phyloP scores from a whole-genome alignment of 2,888 invertebrate genomes.

The Ochropacha duplaris region DNA sequence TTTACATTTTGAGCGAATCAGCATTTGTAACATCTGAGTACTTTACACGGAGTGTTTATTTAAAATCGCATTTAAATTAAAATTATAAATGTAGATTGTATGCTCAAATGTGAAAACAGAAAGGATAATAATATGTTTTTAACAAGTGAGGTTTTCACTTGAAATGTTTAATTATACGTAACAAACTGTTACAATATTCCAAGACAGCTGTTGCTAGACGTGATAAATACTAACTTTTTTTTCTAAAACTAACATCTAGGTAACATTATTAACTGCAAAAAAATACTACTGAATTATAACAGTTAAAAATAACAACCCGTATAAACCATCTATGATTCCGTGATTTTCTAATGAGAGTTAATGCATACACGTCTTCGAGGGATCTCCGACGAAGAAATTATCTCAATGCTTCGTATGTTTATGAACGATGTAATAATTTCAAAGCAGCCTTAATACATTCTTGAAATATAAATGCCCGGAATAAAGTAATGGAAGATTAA shows the following conservation, averaged over 20 bases:
- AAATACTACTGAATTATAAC: too few relatives aligned
- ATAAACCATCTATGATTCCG: background rate
- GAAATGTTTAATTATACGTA: too few relatives aligned
- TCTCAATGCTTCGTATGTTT: background rate
- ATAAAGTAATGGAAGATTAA: background rate
- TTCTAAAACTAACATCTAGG: too few relatives aligned
- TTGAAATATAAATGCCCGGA: background rate
- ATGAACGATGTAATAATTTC: background rate
- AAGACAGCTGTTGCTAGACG: too few relatives aligned
- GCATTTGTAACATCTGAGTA: slow-evolving; percentile 2
- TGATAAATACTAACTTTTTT: too few relatives aligned
- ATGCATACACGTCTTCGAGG: slow-evolving; percentile 3
- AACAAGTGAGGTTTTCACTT: background rate
- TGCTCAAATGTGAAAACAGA: background rate
- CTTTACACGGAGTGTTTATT: slow-evolving; percentile 1
- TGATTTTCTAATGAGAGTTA: slow-evolving; percentile 7
- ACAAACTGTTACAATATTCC: too few relatives aligned
- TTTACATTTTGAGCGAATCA: slow-evolving; percentile 27
- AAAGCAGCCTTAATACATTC: background rate
- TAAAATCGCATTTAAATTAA: background rate
- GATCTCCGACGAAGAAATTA: background rate
- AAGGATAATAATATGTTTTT: background rate
- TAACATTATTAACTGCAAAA: too few relatives aligned
- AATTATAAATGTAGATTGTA: background rate
- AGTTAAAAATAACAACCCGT: background rate